These are phyloP conservation scores for Troides oblongomaculatus DNA, from an alignment of 2,888 invertebrate species.

Conservation along the genomic window DNA sequence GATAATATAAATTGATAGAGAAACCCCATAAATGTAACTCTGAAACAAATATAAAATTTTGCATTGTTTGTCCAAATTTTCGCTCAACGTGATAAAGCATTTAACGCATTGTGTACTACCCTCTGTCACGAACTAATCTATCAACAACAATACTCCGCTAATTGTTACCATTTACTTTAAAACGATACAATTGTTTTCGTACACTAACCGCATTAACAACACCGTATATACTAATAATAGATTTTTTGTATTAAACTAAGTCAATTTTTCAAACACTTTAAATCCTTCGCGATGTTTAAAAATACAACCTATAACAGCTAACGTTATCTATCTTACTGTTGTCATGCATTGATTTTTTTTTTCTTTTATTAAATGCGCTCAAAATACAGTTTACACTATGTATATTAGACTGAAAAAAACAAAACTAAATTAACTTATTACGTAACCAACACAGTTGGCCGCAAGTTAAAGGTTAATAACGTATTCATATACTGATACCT, in stretches of 20 bases:
- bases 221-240: constrained; percentile 10
- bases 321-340: background rate
- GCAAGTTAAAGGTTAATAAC: too few species aligned
- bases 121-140: constrained; percentile 50
- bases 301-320: background rate
- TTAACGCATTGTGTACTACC: constrained; percentile 48
- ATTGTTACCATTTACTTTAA: constrained; percentile 49
- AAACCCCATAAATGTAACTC: constrained; percentile 24
- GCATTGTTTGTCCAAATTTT: constrained; percentile 36
- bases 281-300: background rate
- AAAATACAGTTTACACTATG: too few species aligned
- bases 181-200: constrained; percentile 37
- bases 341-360: background rate
- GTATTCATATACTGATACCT: too few species aligned
- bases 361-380: too few species aligned
- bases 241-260: background rate
- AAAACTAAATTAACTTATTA: too few species aligned
- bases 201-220: constrained; percentile 10
- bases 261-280: background rate
- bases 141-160: constrained; percentile 46
- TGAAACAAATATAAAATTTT: constrained; percentile 33
- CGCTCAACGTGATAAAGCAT: constrained; percentile 47
- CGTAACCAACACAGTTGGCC: too few species aligned
- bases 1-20: constrained; percentile 1
- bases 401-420: too few species aligned